A percentile compares a stretch with the other conserved stretches of the same genome.
Conservation (phyloP, 37 sponge, comb jelly and placozoan genomes). For the Oscarella lobularis region DNA sequence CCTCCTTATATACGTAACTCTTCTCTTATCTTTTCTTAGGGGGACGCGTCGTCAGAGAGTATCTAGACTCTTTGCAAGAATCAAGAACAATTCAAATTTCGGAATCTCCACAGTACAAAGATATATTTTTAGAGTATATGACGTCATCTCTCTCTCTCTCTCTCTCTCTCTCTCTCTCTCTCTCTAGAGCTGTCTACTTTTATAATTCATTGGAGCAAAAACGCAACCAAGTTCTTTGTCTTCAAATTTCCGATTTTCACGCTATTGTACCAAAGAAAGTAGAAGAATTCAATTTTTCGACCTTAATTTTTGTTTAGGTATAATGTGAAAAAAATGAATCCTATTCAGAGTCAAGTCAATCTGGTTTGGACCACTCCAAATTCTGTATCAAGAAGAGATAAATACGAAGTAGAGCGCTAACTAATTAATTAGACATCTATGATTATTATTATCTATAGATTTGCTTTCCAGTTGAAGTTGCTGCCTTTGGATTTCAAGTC, state of each 20-base stretch:
- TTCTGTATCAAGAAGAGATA: neutral
- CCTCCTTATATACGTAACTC: no score
- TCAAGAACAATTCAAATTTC: neutral
- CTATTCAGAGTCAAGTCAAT: neutral
- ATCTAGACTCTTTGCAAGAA: neutral
- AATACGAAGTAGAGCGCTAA: constrained; percentile 2
- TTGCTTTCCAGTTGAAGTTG: neutral
- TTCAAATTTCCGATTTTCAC: neutral
- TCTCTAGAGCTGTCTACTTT: neutral
- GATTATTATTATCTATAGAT: neutral
- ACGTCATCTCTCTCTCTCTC: neutral
- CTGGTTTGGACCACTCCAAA: neutral
- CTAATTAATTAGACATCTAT: no score
- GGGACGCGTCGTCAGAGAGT: neutral
- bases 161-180: no score
- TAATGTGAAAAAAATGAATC: neutral
- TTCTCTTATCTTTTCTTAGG: no score
- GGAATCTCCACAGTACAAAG: neutral
- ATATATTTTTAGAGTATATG: neutral
- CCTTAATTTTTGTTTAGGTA: neutral
- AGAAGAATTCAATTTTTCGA: neutral
- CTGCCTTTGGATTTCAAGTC: no score
- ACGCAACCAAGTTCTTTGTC: neutral
- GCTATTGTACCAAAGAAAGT: neutral
- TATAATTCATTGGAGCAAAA: neutral